Percentiles rank a stretch among this genome's conserved stretches.
These are phyloP conservation scores for Lamellibrachia satsuma DNA, from an alignment of 2,888 invertebrate genomes.

Conservation along the genomic window DNA sequence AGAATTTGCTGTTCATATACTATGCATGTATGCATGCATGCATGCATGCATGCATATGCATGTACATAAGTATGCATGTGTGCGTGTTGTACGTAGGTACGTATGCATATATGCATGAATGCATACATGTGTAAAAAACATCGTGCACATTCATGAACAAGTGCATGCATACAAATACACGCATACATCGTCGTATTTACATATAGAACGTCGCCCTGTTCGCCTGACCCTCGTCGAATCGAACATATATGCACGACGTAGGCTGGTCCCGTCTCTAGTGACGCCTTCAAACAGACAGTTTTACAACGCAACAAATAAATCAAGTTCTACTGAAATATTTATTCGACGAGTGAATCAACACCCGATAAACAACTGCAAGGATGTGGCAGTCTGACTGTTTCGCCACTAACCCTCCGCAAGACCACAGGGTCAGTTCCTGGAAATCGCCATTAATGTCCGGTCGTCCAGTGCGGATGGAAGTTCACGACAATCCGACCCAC, in stretches of 20 bases:
- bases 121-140: not conserved
- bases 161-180: not conserved
- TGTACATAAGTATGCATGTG: not conserved
- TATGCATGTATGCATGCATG: not conserved
- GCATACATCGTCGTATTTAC: not conserved
- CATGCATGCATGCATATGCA: not conserved
- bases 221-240: not conserved
- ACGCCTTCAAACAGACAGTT: too few species aligned
- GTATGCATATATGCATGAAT: not conserved
- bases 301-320: not conserved
- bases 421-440: not conserved
- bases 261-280: too few species aligned
- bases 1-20: not conserved
- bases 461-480: not conserved
- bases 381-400: not conserved
- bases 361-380: not conserved
- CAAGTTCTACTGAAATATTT: not conserved
- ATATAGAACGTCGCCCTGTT: not conserved
- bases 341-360: not conserved
- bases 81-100: not conserved
- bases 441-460: not conserved
- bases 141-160: not conserved
- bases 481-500: not conserved
- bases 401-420: not conserved
- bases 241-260: not conserved